Conservation (phyloP, 1,140 invertebrate species). For the Papilio helenus region DNA sequence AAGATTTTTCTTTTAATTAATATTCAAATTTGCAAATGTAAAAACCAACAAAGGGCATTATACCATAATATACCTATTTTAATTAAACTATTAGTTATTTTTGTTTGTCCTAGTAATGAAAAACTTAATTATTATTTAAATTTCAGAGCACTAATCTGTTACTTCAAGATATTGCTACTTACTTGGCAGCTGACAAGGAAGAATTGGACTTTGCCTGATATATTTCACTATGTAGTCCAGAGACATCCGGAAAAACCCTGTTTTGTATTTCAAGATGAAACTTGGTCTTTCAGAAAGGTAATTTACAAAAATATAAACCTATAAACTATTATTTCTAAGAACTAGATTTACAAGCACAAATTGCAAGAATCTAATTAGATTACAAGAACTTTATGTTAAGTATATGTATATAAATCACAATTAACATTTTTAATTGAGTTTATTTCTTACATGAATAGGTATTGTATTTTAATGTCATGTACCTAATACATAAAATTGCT, state of each 20-base stretch:
- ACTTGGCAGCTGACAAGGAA: slow-evolving; percentile 85
- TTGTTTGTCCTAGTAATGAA: background rate
- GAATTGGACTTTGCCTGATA: slow-evolving; percentile 87
- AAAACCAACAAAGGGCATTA: background rate
- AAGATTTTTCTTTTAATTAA: slow-evolving; percentile 18
- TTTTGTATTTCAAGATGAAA: slow-evolving; percentile 90
- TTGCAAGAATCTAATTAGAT: background rate
- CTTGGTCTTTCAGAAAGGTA: slow-evolving; percentile 91
- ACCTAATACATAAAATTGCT: background rate
- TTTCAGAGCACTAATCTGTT: slow-evolving; percentile 87
- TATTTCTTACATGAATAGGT: background rate
- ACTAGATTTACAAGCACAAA: background rate
- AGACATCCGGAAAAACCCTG: slow-evolving; percentile 91
- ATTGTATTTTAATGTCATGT: background rate
- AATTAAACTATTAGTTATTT: background rate
- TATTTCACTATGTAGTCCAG: slow-evolving; percentile 88
- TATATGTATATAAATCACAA: background rate
- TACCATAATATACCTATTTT: background rate
- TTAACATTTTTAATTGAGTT: background rate
- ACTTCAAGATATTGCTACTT: slow-evolving; percentile 85
- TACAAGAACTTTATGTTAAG: background rate
- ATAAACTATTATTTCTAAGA: background rate
- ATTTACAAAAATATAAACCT: background rate
- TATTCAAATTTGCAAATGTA: slow-evolving; percentile 16
- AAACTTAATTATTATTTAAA: slow-evolving; percentile 32